Percentiles rank a stretch among this genome's conserved stretches.
phyloP scores from a whole-genome alignment of 1,140 invertebrate genomes.

The Gonioctena quinquepunctata region DNA sequence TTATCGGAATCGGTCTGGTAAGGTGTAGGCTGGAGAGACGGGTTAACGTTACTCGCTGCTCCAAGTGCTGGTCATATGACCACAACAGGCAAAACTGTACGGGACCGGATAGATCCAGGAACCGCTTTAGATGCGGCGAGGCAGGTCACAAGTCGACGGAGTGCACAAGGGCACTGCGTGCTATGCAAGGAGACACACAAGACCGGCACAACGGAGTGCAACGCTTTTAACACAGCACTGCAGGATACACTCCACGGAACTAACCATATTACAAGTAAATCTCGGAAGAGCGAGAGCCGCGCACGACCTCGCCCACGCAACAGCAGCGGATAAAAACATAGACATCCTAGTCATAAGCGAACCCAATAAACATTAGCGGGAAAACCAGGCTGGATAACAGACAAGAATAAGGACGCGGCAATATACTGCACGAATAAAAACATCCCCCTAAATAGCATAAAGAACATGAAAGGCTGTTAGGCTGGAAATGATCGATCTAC shows the following conservation, averaged over 20 bases:
- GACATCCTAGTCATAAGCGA: no score
- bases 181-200: conserved; percentile 14
- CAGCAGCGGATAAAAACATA: no score
- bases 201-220: not conserved
- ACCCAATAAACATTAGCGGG: no score
- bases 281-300: no score
- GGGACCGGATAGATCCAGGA: conserved; percentile 18
- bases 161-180: conserved; percentile 5
- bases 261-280: no score
- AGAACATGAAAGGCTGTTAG: no score
- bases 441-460: no score
- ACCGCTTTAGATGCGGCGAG: conserved; percentile 27
- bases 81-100: conserved; percentile 21
- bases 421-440: no score
- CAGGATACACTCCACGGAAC: not conserved
- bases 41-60: conserved; percentile 17
- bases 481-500: no score
- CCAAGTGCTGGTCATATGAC: conserved; percentile 25
- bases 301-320: no score
- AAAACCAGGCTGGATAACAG: no score
- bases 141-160: conserved; percentile 8
- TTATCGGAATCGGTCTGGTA: conserved; percentile 23
- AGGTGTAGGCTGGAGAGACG: conserved; percentile 25
- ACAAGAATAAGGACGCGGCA: no score
- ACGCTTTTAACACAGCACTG: conserved; percentile 1